These are phyloP conservation scores for Aquatica leii DNA, from an alignment of 2,888 invertebrate species.

Conservation along the genomic window DNA sequence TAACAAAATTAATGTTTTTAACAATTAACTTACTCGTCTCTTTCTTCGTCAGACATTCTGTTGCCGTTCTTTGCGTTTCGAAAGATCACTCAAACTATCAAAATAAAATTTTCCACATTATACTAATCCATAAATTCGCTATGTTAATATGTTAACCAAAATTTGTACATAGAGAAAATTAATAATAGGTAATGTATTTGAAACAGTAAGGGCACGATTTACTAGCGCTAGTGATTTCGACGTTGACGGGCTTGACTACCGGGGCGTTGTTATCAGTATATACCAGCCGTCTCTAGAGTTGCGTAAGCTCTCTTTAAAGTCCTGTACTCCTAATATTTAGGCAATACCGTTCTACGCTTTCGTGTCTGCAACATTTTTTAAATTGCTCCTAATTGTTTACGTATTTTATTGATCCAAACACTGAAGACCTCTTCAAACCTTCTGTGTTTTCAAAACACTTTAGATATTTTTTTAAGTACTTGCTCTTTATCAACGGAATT, in stretches of 20 bases:
- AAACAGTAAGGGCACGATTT: slow-evolving; percentile 21
- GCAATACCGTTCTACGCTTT: slow-evolving; percentile 21
- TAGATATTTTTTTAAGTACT: no score
- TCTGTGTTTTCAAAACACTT: no score
- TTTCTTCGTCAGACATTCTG: slow-evolving; percentile 71
- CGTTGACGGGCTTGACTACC: slow-evolving; percentile 19
- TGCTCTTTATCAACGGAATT: no score
- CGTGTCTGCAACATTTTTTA: background rate
- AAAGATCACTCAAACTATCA: slow-evolving; percentile 13
- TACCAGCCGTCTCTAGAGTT: slow-evolving; percentile 14
- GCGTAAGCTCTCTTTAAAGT: slow-evolving; percentile 10
- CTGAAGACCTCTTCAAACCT: no score
- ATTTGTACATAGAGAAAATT: no score
- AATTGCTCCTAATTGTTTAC: no score
- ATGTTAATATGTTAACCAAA: background rate
- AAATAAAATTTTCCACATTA: slow-evolving; percentile 3
- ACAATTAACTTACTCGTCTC: slow-evolving; percentile 71
- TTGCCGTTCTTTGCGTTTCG: background rate
- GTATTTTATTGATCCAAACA: no score
- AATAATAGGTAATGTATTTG: no score
- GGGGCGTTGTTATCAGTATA: slow-evolving; percentile 24
- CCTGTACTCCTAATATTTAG: slow-evolving; percentile 25
- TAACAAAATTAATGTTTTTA: background rate
- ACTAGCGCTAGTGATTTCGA: slow-evolving; percentile 18
- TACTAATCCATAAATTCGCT: background rate